Evolutionary conservation across 1,140 invertebrate species (phyloP), one percentile per base, ranked within the genome.

Genomic region (Gonatopus flavifemur): DNA sequence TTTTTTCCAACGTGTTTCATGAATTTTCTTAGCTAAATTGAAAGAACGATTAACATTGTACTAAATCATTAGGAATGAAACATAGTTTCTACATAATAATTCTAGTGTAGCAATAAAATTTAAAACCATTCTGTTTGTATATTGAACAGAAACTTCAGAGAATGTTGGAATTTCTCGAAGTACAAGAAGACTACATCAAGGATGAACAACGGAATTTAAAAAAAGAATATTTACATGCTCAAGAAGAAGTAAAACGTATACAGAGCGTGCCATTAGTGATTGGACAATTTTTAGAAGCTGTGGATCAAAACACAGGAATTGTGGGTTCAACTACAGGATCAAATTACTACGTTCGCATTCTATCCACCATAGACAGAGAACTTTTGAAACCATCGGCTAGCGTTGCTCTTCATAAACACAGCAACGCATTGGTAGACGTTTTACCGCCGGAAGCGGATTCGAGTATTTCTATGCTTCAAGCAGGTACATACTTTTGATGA

Each of bases 111-210:
- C n/a, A n/a, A n/a, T n/a, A n/a, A n/a, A n/a, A n/a, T n/a, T n/a
- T n/a, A n/a, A n/a, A n/a, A n/a, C n/a, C n/a, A n/a, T 51, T 36
- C n/a, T n/a, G n/a, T n/a, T n/a, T n/a, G n/a, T n/a, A n/a, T 54
- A 49, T 49, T 45, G 39, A 79, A 21, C 59, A 96, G 91, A 97
- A 97, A 87, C 79, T 98, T 2, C 91, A 97, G 79, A 84, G 91
- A 55, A 94, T 96, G 75, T 74, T 98, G n/a, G 94, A 98, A 75
- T 98, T 98, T 77, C 80, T 98, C 3, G 89, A 96, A 75, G 96
- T 98, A 12, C 96, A 98, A 82, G 96, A 98, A 80, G 94, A 97
- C 66, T 98, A 98, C 67, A 96, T 98, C 37, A 98, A 98, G 80
- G 93, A 98, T 86, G 96, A 98, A 74, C 95, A 96, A 70, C 87